phyloP scores from a whole-genome alignment of 2,888 invertebrate genomes.

The Protophormia terraenovae region DNA sequence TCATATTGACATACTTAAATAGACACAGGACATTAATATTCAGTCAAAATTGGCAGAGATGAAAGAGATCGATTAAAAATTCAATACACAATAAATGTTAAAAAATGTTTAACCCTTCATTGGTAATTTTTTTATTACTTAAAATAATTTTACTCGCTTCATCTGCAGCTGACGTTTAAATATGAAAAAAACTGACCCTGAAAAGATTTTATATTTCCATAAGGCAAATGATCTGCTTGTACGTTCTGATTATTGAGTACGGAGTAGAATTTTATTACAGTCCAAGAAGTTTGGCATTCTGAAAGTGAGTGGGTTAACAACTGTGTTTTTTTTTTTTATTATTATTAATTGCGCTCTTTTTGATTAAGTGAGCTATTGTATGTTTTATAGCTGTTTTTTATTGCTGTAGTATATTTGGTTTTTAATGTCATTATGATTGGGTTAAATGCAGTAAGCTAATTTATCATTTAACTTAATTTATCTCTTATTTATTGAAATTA shows the following conservation, averaged over 20 bases:
- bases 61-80: neutral
- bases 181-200: no score
- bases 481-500: neutral
- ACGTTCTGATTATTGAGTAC: no score
- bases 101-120: neutral
- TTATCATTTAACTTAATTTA: conserved; percentile 11
- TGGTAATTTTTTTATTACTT: neutral
- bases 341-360: neutral
- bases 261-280: neutral
- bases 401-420: neutral
- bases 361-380: neutral
- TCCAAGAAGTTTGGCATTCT: neutral
- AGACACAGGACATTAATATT: conserved; percentile 2
- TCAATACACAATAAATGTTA: neutral
- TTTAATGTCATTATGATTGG: neutral
- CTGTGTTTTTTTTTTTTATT: neutral
- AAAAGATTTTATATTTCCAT: no score
- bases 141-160: no score
- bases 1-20: neutral
- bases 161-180: no score
- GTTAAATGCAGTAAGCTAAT: conserved; percentile 20
- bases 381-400: neutral
- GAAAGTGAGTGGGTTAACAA: neutral
- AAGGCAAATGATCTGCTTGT: no score
- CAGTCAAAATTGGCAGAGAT: conserved; percentile 43